Conservation (phyloP, 1,140 invertebrate genomes). For the Mya arenaria region DNA sequence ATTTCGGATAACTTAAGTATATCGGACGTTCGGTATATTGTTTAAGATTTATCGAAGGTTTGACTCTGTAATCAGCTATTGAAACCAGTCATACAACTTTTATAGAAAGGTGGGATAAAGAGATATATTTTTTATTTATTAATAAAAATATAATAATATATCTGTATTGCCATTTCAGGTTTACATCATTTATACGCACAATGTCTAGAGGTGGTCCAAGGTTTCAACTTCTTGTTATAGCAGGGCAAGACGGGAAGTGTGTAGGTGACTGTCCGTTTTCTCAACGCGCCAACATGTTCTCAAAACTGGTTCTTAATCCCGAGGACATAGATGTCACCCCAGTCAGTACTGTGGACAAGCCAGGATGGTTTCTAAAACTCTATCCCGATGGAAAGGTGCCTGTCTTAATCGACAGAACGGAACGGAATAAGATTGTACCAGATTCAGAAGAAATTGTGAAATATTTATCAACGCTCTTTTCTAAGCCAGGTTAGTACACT, state of each 20-base stretch:
- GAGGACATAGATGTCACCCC: constrained; percentile 78
- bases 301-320: constrained; percentile 78
- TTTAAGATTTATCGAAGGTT: too few species aligned
- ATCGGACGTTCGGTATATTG: too few species aligned
- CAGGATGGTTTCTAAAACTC: constrained; percentile 81
- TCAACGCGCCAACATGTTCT: constrained; percentile 82
- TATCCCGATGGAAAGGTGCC: constrained; percentile 81
- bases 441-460: constrained; percentile 82
- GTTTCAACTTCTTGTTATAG: constrained; percentile 81
- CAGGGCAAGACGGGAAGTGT: constrained; percentile 81
- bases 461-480: constrained; percentile 81
- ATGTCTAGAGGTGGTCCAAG: constrained; percentile 33
- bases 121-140: too few species aligned
- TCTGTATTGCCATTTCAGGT: too few species aligned
- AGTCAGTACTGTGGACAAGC: constrained; percentile 82
- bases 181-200: too few species aligned
- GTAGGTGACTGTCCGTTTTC: constrained; percentile 84
- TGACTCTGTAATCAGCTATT: too few species aligned
- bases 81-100: too few species aligned
- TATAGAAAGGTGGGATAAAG: too few species aligned
- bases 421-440: constrained; percentile 72
- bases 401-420: constrained; percentile 77
- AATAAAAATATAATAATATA: too few species aligned
- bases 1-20: too few species aligned
- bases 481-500: constrained; percentile 71